These are phyloP conservation scores for Drosophila burlai DNA, from an alignment of 1,140 invertebrate species.

Conservation along the genomic window DNA sequence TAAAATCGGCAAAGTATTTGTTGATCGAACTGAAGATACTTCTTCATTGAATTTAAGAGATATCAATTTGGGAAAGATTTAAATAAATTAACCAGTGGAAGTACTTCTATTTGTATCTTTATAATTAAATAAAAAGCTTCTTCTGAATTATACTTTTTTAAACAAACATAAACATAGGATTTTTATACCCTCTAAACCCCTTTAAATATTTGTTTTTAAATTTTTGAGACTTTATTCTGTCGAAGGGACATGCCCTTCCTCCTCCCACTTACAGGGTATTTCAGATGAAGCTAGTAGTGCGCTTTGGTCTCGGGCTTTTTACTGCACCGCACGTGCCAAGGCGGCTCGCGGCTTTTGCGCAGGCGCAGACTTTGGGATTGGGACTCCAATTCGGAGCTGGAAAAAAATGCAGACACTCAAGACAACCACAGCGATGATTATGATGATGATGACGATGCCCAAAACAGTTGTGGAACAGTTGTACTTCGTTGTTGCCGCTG, in stretches of 20 bases:
- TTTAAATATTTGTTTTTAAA: background rate
- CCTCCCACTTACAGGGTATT: slow-evolving; percentile 11
- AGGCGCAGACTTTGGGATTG: slow-evolving; percentile 41
- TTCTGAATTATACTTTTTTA: background rate
- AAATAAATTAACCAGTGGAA: background rate
- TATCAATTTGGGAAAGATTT: background rate
- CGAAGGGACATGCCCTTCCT: background rate
- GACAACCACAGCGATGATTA: slow-evolving; percentile 19
- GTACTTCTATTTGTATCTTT: background rate
- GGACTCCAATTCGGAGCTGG: slow-evolving; percentile 14
- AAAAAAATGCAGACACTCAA: slow-evolving; percentile 33
- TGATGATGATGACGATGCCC: slow-evolving; percentile 47
- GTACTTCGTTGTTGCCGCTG: slow-evolving; percentile 46
- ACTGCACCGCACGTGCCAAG: slow-evolving; percentile 74
- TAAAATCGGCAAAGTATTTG: slow-evolving; percentile 3
- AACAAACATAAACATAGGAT: background rate
- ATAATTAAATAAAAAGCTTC: background rate
- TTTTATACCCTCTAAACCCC: background rate
- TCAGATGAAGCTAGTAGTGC: slow-evolving; percentile 46
- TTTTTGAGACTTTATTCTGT: background rate
- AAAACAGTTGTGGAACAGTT: slow-evolving; percentile 58
- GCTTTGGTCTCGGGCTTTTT: slow-evolving; percentile 32
- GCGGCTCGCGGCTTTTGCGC: slow-evolving; percentile 65
- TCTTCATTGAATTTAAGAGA: background rate
- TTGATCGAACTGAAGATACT: background rate